Percentiles rank a stretch among this genome's conserved stretches.
These are phyloP conservation scores for Muntiacus reevesi DNA, from an alignment of 2,113 vertebrate species.

Conservation along the genomic window DNA sequence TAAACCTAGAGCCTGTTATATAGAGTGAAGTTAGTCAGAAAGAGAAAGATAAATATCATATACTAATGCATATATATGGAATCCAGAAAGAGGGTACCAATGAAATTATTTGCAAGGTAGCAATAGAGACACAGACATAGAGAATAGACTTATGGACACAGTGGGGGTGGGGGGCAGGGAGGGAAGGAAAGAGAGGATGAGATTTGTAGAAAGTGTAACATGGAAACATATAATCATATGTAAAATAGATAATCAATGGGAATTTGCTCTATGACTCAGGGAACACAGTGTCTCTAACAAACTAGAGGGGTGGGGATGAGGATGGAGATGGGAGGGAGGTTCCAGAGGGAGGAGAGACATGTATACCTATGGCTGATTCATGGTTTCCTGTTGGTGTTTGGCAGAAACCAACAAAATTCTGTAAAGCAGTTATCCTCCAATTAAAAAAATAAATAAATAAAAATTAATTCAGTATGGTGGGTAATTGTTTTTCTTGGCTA, in stretches of 20 bases:
- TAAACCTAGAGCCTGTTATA: neutral
- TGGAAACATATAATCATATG: neutral
- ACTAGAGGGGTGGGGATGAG: neutral
- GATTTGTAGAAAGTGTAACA: neutral
- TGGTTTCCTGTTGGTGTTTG: neutral
- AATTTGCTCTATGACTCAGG: neutral
- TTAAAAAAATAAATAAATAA: neutral
- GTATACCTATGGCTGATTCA: neutral
- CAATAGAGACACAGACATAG: neutral
- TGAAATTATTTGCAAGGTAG: neutral
- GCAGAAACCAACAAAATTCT: neutral
- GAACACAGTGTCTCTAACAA: neutral
- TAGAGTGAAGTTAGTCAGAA: neutral
- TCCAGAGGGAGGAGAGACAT: neutral
- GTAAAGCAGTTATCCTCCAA: neutral
- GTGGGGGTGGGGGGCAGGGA: accelerated
- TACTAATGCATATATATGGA: neutral
- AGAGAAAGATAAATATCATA: neutral
- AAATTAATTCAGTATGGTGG: neutral
- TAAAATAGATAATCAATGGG: neutral
- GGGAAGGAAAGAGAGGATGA: neutral
- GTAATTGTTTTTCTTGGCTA: neutral
- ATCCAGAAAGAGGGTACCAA: neutral
- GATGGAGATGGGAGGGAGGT: neutral
- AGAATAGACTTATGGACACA: neutral